Conservation (phyloP, 2,113 vertebrate species). For the Agapornis roseicollis region DNA sequence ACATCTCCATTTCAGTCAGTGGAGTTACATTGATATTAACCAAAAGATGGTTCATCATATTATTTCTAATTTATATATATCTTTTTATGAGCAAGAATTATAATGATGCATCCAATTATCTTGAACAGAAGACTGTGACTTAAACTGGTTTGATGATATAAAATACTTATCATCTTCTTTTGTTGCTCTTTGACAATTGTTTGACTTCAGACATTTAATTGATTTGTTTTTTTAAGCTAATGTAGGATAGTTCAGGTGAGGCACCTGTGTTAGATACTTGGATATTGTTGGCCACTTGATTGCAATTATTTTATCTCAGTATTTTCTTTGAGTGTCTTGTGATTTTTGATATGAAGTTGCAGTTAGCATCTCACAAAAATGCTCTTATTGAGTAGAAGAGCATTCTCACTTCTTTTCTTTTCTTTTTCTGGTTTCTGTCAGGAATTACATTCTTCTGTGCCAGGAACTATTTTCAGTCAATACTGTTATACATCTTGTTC, state of each 20-base stretch:
- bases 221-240: background rate
- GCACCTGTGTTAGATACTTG: background rate
- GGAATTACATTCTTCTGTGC: background rate
- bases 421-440: background rate
- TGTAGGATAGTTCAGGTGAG: background rate
- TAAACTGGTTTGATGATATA: background rate
- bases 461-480: background rate
- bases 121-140: background rate
- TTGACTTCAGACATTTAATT: background rate
- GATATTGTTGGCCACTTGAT: conserved; percentile 1
- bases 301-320: conserved; percentile 30
- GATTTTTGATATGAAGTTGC: background rate
- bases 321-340: background rate
- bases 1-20: background rate
- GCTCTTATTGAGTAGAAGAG: background rate
- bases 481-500: background rate
- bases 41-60: background rate
- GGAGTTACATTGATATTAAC: background rate
- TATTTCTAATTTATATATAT: background rate
- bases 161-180: background rate
- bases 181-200: conserved; percentile 14
- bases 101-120: background rate
- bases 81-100: background rate
- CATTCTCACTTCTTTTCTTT: background rate
- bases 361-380: background rate